A percentile compares a stretch with the other conserved stretches of the same genome.
These are phyloP conservation scores for Sturnira hondurensis DNA, from an alignment of 2,113 vertebrate genomes.

Conservation along the genomic window DNA sequence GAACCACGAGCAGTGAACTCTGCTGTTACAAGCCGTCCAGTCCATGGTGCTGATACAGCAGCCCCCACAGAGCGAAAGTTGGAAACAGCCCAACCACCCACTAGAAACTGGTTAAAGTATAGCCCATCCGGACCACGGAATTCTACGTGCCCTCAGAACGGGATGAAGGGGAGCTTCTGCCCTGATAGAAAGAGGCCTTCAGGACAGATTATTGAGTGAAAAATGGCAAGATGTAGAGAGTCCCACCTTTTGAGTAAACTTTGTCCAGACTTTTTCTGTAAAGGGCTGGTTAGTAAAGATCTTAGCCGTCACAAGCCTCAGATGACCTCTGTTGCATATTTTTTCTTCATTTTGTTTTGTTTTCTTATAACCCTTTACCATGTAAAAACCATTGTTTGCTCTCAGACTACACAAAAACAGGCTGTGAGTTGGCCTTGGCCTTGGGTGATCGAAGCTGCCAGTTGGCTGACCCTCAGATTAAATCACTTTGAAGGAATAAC, in stretches of 20 bases:
- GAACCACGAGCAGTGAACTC: background rate
- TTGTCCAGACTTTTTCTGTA: background rate
- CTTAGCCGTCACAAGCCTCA: background rate
- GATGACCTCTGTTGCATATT: background rate
- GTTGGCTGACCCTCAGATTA: background rate
- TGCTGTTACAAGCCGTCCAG: background rate
- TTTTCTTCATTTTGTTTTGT: background rate
- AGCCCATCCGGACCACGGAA: background rate
- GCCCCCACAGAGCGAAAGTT: background rate
- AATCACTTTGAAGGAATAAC: background rate
- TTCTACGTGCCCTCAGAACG: background rate
- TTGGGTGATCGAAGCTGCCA: background rate
- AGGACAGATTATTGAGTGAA: background rate
- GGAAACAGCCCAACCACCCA: background rate
- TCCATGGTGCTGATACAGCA: background rate
- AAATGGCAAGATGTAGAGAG: background rate
- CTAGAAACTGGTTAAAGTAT: background rate
- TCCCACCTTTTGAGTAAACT: background rate
- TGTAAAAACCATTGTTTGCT: background rate
- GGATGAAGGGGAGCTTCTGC: no score
- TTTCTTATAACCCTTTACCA: background rate
- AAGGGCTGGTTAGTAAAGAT: background rate
- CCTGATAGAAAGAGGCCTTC: background rate
- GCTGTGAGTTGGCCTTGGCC: background rate
- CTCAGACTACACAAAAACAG: background rate